Base-by-base conservation (phyloP, 2,113 vertebrate genomes). In the Pholis gunnellus region DNA sequence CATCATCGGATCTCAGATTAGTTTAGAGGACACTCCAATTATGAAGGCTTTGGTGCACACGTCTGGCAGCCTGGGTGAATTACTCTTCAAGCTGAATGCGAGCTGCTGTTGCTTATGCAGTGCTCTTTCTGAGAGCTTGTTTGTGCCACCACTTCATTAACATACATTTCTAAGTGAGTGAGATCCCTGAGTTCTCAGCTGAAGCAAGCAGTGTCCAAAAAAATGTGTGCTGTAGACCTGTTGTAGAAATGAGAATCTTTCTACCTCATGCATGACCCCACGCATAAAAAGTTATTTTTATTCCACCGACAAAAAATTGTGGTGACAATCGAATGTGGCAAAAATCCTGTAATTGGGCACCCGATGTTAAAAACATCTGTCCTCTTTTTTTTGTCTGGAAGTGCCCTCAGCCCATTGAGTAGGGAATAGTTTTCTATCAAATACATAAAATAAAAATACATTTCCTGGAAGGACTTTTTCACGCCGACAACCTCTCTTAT, bases 301-400 rank as follows among this genome's bases (percentile, higher is more conserved):
- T 63, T 54, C 17, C 1, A 44, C 0, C 4, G 18, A 29, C 25
- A 18, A 20, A 50, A 68, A 63, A 80, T 56, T 74, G 34, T 60
- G 44, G 27, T 60, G 73, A 79, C 76, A 78, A 68, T 79, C 2
- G 34, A 78, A 36, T 86, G 81, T 56, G 61, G 52, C 76, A 74
- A 66, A 57, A 83, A 67, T 46, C 76, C 60, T 78, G 57, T 85
- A 83, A 77, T 77, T 83, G 73, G 70, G 48, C 17, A 10, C 65
- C 82, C 81, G 75, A 84, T 82, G 88, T 81, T 70, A 71, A 75
- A 83, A 89, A 80, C 65, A 84, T 83, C 82, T 82, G 76, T 44
- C 66, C 1, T 79, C 9, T 75, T 75, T 17, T 25, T 72, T 81
- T 54, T 57, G 54, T 65, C 20, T 72, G 46, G 75, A 72, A 83